Evolutionary conservation across 92 coral and sea anemone genomes (phyloP).

Genomic region (Zoanthus solanderi): DNA sequence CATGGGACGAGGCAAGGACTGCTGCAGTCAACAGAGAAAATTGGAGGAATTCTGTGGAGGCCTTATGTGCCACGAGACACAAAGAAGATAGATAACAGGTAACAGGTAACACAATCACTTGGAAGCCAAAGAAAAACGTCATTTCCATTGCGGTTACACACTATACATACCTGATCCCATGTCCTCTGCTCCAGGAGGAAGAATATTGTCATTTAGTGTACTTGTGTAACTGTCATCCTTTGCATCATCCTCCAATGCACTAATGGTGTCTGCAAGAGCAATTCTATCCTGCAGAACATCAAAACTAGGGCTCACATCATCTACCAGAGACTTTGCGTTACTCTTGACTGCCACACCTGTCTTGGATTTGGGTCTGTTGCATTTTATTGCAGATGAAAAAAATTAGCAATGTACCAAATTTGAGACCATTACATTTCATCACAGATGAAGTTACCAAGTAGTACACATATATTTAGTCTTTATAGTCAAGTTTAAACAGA

Average conservation of each 20-base stretch:
- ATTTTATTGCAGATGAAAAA: background rate
- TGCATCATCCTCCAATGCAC: constrained; percentile 89
- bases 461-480: too few species aligned
- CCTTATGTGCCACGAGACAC: too few species aligned
- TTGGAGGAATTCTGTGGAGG: too few species aligned
- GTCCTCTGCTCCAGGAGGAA: constrained; percentile 94
- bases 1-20: too few species aligned
- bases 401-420: background rate
- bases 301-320: constrained; percentile 41
- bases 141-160: too few species aligned
- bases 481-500: too few species aligned
- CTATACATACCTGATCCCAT: constrained; percentile 80
- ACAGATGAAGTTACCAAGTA: too few species aligned
- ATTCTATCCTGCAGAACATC: constrained; percentile 89
- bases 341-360: constrained; percentile 66
- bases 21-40: too few species aligned
- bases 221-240: constrained; percentile 76
- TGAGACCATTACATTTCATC: too few species aligned
- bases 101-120: too few species aligned
- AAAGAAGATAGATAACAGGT: too few species aligned
- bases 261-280: constrained; percentile 86
- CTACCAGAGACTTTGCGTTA: constrained; percentile 46
- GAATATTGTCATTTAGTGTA: constrained; percentile 70
- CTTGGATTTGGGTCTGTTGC: constrained; percentile 81
- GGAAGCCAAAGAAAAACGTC: too few species aligned